Base-by-base conservation (phyloP, 2,113 vertebrate genomes). In the Plestiodon gilberti region DNA sequence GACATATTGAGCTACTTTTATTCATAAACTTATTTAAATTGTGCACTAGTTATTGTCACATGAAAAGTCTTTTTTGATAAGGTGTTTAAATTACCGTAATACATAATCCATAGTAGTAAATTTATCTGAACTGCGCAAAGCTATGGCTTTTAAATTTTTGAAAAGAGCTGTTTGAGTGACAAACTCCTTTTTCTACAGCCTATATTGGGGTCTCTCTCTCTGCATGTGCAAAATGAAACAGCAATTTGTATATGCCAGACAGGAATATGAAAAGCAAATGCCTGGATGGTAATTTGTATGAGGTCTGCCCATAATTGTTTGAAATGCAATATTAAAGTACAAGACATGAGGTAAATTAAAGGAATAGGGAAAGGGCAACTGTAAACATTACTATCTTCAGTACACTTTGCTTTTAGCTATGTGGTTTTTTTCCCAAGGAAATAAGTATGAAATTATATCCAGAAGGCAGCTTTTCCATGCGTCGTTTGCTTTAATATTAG, bases 91-190 rank as follows among this genome's bases (percentile, higher is more conserved):
- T 92, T 92, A 93, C 94, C 92, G 89, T 91, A 84, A 91, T 94
- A 48, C 43, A n/a, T n/a, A n/a, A n/a, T 48, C 43, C 43, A 48
- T 93, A 94, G 91, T 92, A 92, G 91, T 4, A 93, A 93, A 92
- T 92, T 90, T 90, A 78, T 91, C 92, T 87, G 92, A 88, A 89
- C 86, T 77, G 85, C 91, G 73, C 83, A 91, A 87, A 94, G 88
- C 89, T 89, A 89, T 88, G 89, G 85, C 91, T 92, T 93, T 69
- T 90, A 90, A 88, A 89, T 94, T 93, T 93, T 94, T 93, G 94
- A 93, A 95, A 90, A 92, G 93, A 91, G 93, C 90, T 79, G 90
- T 92, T 92, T 95, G 80, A 91, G 91, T 92, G 81, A 10, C 40
- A 35, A 15, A 28, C 89, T 88, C 70, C 74, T 74, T 65, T n/a